Evolutionary conservation across 2,888 invertebrate species (phyloP), one percentile per base, ranked within the genome.

Genomic region (Fabriciana adippe): DNA sequence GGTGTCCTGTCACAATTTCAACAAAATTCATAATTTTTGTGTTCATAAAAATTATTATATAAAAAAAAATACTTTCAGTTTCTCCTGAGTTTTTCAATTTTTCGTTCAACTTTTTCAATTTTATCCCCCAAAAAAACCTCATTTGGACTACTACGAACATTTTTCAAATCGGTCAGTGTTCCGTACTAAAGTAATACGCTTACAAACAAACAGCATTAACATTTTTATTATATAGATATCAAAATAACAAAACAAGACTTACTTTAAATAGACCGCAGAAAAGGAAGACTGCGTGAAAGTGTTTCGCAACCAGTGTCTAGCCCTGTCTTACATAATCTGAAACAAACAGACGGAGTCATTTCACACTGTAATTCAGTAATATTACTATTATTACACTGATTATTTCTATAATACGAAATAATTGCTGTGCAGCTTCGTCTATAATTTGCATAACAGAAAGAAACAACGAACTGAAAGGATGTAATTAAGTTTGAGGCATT

Each of bases 401-500:
- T 57, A 48, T 54, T 59, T 16, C 16, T 6, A 54, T 55, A 61
- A 56, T 35, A 54, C 50, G 56, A 66, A 18, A 59, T 66, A 63
- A 68, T 67, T 16, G 31, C 48, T 59, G n/a, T 50, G 35, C 59
- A 55, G 55, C 54, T 54, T 59, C 62, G 59, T 55, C 63, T 50
- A 59, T 51, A 18, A 67, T 71, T 69, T 71, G 69, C 69, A 69
- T 72, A 69, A 72, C 56, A 64, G 55, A 53, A 70, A 35, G 64
- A 63, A 50, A 67, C 67, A 56, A 68, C 62, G 41, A 66, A 60
- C 69, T 50, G 64, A 73, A 73, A 76, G 76, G 78, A 76, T 76
- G 78, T 64, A 73, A 76, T 76, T 73, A 78, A 70, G 68, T 67
- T 55, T 67, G 63, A 66, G 68, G 72, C 68, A 66, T 65, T 68